phyloP scores from a whole-genome alignment of 92 coral and sea anemone genomes.

The Epizoanthus scotinus region DNA sequence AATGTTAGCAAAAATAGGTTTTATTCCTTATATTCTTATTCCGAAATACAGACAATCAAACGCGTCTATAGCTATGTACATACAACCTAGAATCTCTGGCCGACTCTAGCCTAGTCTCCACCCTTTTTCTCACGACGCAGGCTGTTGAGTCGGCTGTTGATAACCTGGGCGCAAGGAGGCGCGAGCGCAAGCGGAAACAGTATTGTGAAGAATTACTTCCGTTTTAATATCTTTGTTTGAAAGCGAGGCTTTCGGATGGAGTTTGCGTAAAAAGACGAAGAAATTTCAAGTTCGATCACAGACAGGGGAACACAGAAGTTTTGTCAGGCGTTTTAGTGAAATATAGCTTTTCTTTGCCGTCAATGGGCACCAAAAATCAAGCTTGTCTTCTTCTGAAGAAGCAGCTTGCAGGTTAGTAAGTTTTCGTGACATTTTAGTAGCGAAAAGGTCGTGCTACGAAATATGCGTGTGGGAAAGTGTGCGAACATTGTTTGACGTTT shows the following conservation, averaged over 20 bases:
- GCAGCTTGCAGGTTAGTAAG: slow-evolving; percentile 80
- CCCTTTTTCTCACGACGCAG: no score
- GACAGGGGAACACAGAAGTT: slow-evolving; percentile 22
- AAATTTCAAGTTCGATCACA: slow-evolving; percentile 34
- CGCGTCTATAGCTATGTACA: no score
- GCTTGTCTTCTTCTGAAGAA: slow-evolving; percentile 87
- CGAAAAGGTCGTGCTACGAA: slow-evolving; percentile 19
- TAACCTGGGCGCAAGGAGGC: slow-evolving; percentile 1
- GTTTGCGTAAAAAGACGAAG: slow-evolving; percentile 44
- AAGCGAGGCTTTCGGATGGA: slow-evolving; percentile 40
- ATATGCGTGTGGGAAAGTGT: background rate
- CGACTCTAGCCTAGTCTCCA: no score
- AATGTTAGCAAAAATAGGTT: no score
- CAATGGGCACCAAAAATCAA: slow-evolving; percentile 87
- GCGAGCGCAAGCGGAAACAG: slow-evolving; percentile 36
- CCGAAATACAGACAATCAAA: no score
- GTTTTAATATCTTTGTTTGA: background rate
- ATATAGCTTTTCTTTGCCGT: slow-evolving; percentile 38
- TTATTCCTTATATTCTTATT: no score
- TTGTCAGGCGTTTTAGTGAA: slow-evolving; percentile 31
- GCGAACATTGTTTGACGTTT: slow-evolving; percentile 34
- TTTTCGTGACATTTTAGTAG: slow-evolving; percentile 2
- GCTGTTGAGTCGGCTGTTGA: no score
- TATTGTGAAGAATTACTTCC: slow-evolving; percentile 29
- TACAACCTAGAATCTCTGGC: no score